Percentiles rank a stretch among this genome's conserved stretches.
These are phyloP conservation scores for Petroica traversi DNA, from an alignment of 2,113 vertebrate genomes.

Conservation along the genomic window DNA sequence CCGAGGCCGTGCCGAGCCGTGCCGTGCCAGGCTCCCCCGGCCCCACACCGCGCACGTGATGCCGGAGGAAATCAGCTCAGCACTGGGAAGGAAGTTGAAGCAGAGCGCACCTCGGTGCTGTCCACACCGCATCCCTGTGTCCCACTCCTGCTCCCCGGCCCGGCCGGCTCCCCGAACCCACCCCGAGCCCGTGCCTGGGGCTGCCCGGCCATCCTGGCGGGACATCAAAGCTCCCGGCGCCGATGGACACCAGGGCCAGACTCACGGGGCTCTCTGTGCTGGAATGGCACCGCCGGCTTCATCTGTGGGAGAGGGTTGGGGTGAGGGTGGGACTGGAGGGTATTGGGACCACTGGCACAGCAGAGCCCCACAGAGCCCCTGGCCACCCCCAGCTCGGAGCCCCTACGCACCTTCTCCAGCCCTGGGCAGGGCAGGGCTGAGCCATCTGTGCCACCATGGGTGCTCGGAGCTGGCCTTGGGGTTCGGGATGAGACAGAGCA, in stretches of 20 bases:
- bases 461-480: accelerated
- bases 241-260: accelerated
- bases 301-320: not conserved
- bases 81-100: slow-evolving; percentile 24
- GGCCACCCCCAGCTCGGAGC: not conserved
- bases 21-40: not conserved
- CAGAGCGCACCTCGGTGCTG: not conserved
- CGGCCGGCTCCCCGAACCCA: accelerated
- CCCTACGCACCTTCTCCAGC: not conserved
- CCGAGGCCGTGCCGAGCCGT: accelerated
- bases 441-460: accelerated
- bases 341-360: not conserved
- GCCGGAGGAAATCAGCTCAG: not conserved
- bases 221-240: accelerated
- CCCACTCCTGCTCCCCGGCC: too few species aligned
- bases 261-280: accelerated
- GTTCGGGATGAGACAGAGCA: accelerated
- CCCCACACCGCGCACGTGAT: not conserved
- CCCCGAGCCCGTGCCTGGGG: accelerated
- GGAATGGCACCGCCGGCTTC: accelerated
- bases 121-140: not conserved
- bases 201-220: accelerated
- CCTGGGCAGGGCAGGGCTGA: not conserved
- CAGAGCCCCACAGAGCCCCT: not conserved
- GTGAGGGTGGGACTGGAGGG: not conserved